phyloP scores from a whole-genome alignment of 2,797 vertebrate species.

The Acipenser transmontanus region DNA sequence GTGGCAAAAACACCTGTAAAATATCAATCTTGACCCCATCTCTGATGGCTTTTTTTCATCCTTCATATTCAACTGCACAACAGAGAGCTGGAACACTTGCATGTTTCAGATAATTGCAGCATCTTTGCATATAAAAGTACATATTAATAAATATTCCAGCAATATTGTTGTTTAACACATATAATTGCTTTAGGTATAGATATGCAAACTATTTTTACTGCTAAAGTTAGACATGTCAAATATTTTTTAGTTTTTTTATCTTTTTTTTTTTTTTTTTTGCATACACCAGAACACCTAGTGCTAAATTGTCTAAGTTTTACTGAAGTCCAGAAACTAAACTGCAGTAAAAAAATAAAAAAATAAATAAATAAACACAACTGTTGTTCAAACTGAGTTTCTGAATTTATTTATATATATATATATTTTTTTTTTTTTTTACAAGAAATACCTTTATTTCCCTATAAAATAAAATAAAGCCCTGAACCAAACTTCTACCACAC shows the following conservation, averaged over 20 bases:
- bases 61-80: constrained; percentile 2
- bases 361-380: not conserved
- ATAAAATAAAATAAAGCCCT: too few relatives aligned
- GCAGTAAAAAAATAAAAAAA: not conserved
- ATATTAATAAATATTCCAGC: not conserved
- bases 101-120: constrained; percentile 9
- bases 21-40: constrained; percentile 8
- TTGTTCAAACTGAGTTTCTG: not conserved
- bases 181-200: too few relatives aligned
- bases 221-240: too few relatives aligned
- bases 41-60: not conserved
- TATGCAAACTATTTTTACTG: too few relatives aligned
- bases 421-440: not conserved
- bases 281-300: too few relatives aligned
- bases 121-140: constrained; percentile 3
- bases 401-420: not conserved
- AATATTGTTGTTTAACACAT: too few relatives aligned
- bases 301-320: too few relatives aligned
- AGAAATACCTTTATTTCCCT: too few relatives aligned
- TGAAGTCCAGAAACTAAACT: too few relatives aligned
- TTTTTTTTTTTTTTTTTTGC: too few relatives aligned
- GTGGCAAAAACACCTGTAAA: constrained; percentile 8
- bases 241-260: too few relatives aligned
- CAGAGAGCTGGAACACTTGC: constrained; percentile 1
- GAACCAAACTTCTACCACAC: too few relatives aligned